Evolutionary conservation across 2,888 invertebrate genomes (phyloP), one percentile per base, ranked within the genome.

Genomic region (Anticlea derivata): DNA sequence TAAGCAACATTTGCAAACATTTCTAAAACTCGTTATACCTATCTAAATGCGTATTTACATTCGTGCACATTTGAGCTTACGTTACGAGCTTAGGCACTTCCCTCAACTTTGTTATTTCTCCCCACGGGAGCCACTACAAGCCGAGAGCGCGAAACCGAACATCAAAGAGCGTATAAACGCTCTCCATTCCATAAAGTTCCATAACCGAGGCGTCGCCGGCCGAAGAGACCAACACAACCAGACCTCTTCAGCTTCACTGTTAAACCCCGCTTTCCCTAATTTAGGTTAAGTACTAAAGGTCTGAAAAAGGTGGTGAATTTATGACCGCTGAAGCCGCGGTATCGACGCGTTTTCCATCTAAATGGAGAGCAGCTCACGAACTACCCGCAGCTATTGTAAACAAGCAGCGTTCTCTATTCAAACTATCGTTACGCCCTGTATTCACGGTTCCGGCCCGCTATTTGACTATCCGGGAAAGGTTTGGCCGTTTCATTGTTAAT

Each of bases 361-460:
- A 85, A 86, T 84, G 77, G 81, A 83, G 84, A 83, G 78, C 74
- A 75, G 78, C 78, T 85, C 86, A 86, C 84, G 84, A 85, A 83
- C 78, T 83, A 86, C 87, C 83, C 82, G 82, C 81, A 84, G 86
- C 83, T 79, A 86, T 86, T 84, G 83, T 86, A 86, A 86, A 86
- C 84, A 87, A 86, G 83, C 80, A 78, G 74, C 77, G 78, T 81
- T 83, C 78, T 80, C 79, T 85, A 86, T 86, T 86, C 83, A 83
- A 83, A 84, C 78, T 81, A 83, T 84, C 77, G 81, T 81, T 71
- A 81, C 80, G 80, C 80, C 78, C 77, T 83, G 77, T 77, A 77
- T 80, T 63, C 75, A 73, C 72, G 72, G 70, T 77, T 81, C 70
- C 73, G 73, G 72, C 72, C 75, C 69, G 35, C 71, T 80, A 82